Evolutionary conservation across 2,113 vertebrate genomes (phyloP).

Genomic region (Gracilinanus agilis): DNA sequence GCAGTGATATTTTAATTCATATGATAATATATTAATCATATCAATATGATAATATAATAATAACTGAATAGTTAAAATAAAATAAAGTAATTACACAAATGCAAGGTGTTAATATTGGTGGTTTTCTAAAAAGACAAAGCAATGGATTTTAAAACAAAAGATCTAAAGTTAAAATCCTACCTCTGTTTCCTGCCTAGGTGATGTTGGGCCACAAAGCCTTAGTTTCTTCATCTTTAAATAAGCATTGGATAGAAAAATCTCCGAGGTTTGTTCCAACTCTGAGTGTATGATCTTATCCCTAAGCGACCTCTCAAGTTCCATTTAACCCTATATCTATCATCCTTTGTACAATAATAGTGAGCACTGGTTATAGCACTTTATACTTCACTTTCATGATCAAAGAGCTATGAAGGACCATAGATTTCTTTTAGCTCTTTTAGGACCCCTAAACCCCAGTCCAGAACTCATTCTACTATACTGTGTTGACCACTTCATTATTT

Average conservation of each 20-base stretch:
- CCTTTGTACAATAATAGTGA: neutral
- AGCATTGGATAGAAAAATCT: neutral
- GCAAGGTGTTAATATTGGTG: neutral
- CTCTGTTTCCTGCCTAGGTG: neutral
- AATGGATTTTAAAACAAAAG: neutral
- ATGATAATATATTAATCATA: no score
- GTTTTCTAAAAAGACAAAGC: neutral
- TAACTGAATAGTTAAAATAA: neutral
- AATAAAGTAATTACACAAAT: neutral
- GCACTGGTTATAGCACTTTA: neutral
- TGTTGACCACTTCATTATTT: neutral
- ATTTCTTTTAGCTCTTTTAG: neutral
- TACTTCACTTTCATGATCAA: neutral
- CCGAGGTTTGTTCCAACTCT: neutral
- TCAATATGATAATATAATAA: no score
- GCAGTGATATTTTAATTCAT: neutral
- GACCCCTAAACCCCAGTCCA: neutral
- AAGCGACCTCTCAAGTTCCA: neutral
- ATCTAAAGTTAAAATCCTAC: neutral
- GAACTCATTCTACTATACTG: neutral
- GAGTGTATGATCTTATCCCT: neutral
- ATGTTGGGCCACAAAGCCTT: neutral
- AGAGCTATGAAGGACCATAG: neutral
- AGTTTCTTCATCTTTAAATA: neutral
- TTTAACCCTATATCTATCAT: neutral